Evolutionary conservation across 2,888 invertebrate species (phyloP).

Genomic region (Carabus problematicus): DNA sequence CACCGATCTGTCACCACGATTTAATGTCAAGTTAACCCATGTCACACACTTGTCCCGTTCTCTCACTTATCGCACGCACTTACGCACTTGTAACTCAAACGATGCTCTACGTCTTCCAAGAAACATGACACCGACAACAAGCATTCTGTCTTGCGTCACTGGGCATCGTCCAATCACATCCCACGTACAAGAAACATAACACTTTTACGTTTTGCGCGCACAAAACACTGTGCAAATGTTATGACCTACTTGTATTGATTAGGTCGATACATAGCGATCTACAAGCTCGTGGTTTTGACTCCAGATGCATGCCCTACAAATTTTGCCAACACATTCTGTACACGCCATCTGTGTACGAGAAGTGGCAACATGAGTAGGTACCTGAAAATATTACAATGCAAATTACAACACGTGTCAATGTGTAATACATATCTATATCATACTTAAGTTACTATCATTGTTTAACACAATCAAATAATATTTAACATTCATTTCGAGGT

Average conservation of each 20-base stretch:
- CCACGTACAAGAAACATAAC: slow-evolving; percentile 31
- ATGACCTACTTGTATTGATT: slow-evolving; percentile 43
- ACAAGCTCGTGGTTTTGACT: slow-evolving; percentile 18
- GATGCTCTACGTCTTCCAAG: slow-evolving; percentile 12
- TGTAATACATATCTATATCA: too few species aligned
- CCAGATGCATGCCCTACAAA: background rate
- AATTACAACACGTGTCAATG: too few species aligned
- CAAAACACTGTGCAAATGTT: slow-evolving; percentile 42
- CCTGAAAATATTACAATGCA: too few species aligned
- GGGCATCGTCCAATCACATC: slow-evolving; percentile 23
- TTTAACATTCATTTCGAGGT: too few species aligned
- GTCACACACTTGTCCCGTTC: slow-evolving; percentile 16
- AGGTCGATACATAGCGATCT: slow-evolving; percentile 12
- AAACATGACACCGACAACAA: slow-evolving; percentile 22
- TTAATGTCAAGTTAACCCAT: slow-evolving; percentile 37
- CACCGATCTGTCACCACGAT: background rate
- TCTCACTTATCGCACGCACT: slow-evolving; percentile 20
- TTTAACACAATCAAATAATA: too few species aligned
- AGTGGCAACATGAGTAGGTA: background rate
- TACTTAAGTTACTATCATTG: too few species aligned
- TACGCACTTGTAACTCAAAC: slow-evolving; percentile 7
- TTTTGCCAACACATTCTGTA: background rate
- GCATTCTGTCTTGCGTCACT: slow-evolving; percentile 25
- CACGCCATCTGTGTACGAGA: slow-evolving; percentile 8
- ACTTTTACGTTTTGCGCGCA: slow-evolving; percentile 40